Base-by-base conservation (phyloP, 2,113 vertebrate species). In the Bagarius yarrelli region DNA sequence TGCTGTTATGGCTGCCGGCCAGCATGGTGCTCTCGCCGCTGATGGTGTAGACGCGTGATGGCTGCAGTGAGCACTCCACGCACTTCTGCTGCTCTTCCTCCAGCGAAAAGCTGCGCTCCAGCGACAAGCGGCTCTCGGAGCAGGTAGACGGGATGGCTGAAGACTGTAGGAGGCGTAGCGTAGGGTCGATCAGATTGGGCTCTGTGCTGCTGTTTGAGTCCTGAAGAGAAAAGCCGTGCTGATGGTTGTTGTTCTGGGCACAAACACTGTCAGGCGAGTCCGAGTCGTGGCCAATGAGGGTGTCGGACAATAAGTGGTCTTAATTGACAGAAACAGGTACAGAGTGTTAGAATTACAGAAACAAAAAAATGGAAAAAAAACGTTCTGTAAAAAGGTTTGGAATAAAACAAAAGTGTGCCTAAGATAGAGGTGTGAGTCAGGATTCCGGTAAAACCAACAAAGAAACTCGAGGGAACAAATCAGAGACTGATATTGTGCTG, bases 301-400 rank as follows among this genome's bases (percentile, higher is more conserved):
- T 94, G 80, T 98, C 96, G 86, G 95, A 95, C 76, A 98, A 89
- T 85, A 98, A 94, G 92, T 96, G 96, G 92, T 96, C 97, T 99
- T 80, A 25, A 83, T 72, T 66, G 80, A 82, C 36, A 81, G 66
- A 60, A 83, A 87, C 25, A 84, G 56, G 56, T 32, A 77, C 25
- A 59, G 27, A 81, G 40, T 61, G 53, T 36, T 55, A 69, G 27
- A 56, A 34, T 74, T 81, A 86, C 83, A 86, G 84, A 71, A 83
- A 56, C 3, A 72, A 36, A 53, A 75, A 13, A 25, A 76, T 70
- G 25, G 64, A 69, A 61, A 66, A 55, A 78, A 63, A 59, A 78
- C 27, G 34, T 4, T 44, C 14, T 52, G 14, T 25, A 40, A 23
- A 9, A 44, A 14, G 18, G 9, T 47, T 70, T 52, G 50, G 47